phyloP scores from a whole-genome alignment of 2,888 invertebrate species.

The Perizoma flavofasciatum region DNA sequence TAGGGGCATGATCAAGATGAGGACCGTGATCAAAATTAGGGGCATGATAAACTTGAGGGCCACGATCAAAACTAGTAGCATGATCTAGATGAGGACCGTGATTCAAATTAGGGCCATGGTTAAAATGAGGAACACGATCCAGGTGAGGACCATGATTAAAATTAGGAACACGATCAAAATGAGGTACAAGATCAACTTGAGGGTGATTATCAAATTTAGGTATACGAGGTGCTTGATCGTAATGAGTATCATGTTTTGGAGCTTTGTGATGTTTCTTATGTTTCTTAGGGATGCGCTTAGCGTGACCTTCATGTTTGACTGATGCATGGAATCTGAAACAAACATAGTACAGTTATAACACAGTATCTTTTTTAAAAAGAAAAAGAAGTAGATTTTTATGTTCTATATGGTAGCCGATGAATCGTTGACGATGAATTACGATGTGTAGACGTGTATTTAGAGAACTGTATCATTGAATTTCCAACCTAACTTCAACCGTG shows the following conservation, averaged over 20 bases:
- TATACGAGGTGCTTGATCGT: constrained; percentile 6
- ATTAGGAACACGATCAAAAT: constrained; percentile 9
- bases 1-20: background rate
- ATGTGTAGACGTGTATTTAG: too few relatives aligned
- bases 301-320: constrained; percentile 49
- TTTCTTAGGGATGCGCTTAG: constrained; percentile 39
- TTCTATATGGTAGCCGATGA: too few relatives aligned
- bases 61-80: constrained; percentile 2
- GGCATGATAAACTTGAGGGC: background rate
- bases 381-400: too few relatives aligned
- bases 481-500: too few relatives aligned
- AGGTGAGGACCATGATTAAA: constrained; percentile 7
- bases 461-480: too few relatives aligned
- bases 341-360: constrained; percentile 3
- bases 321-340: constrained; percentile 52
- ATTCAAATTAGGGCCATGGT: background rate
- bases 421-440: too few relatives aligned
- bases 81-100: constrained; percentile 6
- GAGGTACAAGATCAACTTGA: too few relatives aligned
- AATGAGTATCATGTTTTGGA: constrained; percentile 16
- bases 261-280: constrained; percentile 35
- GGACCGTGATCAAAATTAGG: background rate
- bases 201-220: background rate
- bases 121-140: background rate
- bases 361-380: too few relatives aligned